These are phyloP conservation scores for Prostheceraeus crozeri DNA, from an alignment of 2,888 invertebrate genomes.

Conservation along the genomic window DNA sequence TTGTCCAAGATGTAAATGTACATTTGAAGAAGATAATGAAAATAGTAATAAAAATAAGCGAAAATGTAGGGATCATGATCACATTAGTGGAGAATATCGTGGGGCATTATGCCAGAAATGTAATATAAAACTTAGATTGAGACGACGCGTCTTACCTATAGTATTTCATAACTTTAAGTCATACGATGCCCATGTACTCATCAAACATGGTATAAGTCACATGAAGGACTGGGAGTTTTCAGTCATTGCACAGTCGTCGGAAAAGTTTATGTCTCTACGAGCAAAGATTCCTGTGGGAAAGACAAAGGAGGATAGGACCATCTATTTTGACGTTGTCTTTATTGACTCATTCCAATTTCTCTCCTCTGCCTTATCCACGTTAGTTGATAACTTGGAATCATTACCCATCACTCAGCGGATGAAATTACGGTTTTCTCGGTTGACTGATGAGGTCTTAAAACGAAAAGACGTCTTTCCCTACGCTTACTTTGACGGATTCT, in stretches of 20 bases:
- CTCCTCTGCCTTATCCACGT: too few species aligned
- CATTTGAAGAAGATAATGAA: too few species aligned
- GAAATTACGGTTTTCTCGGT: too few species aligned
- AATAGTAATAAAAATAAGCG: too few species aligned
- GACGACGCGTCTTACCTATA: conserved; percentile 16
- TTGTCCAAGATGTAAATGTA: too few species aligned
- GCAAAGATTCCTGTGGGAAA: too few species aligned
- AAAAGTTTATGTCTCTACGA: conserved; percentile 28
- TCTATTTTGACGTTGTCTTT: too few species aligned
- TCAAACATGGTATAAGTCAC: background rate
- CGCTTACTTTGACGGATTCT: background rate
- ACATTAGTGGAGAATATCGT: conserved; percentile 39
- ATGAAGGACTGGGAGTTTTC: conserved; percentile 25
- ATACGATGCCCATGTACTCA: conserved; percentile 27
- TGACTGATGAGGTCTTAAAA: too few species aligned
- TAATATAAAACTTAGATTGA: background rate
- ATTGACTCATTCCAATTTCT: too few species aligned
- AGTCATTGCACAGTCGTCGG: conserved; percentile 26
- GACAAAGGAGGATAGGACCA: too few species aligned
- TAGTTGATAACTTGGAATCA: too few species aligned
- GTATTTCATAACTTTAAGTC: conserved; percentile 22
- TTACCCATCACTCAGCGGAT: too few species aligned
- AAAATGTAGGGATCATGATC: conserved; percentile 38
- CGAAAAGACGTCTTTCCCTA: conserved; percentile 10
- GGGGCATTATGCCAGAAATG: conserved; percentile 37